Evolutionary conservation across 2,888 invertebrate species (phyloP).

Genomic region (Caenorhabditis auriculariae): DNA sequence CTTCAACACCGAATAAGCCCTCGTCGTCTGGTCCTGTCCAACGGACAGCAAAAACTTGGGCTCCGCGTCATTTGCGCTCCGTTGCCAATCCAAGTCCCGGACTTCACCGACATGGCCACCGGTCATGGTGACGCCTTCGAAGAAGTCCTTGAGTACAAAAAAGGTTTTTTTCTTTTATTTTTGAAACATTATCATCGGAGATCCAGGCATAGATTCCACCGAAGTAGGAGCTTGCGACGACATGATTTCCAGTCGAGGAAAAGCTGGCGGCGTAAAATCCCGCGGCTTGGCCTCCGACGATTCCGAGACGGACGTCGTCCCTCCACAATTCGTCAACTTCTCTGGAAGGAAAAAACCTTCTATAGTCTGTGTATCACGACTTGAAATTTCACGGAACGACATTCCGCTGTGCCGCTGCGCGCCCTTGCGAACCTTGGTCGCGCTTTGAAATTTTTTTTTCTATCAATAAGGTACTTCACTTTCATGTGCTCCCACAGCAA

Average conservation of each 20-base stretch:
- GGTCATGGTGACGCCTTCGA: slow-evolving; percentile 33
- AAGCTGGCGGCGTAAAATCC: slow-evolving; percentile 55
- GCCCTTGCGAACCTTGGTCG: too few species aligned
- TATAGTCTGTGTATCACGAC: too few species aligned
- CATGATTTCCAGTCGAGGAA: slow-evolving; percentile 9
- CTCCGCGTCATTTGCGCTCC: slow-evolving; percentile 11
- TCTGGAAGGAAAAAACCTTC: slow-evolving; percentile 11
- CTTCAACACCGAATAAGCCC: slow-evolving; percentile 36
- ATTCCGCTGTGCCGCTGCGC: background rate
- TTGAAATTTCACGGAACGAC: background rate
- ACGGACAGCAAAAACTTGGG: slow-evolving; percentile 49
- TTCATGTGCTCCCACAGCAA: too few species aligned
- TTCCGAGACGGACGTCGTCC: slow-evolving; percentile 47
- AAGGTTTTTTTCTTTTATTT: background rate
- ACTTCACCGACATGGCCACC: slow-evolving; percentile 54
- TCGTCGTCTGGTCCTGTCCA: slow-evolving; percentile 56
- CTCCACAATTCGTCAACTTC: slow-evolving; percentile 28
- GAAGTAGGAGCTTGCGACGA: slow-evolving; percentile 46
- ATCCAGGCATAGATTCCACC: slow-evolving; percentile 51
- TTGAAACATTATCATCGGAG: slow-evolving; percentile 13
- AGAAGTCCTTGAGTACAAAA: too few species aligned
- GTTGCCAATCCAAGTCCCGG: slow-evolving; percentile 47
- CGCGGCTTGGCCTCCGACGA: slow-evolving; percentile 55
- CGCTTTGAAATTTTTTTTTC: too few species aligned
- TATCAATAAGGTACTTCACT: too few species aligned